A percentile compares a stretch with the other conserved stretches of the same genome.
Evolutionary conservation across 2,797 vertebrate genomes (phyloP).

Genomic region (Varecia variegata): DNA sequence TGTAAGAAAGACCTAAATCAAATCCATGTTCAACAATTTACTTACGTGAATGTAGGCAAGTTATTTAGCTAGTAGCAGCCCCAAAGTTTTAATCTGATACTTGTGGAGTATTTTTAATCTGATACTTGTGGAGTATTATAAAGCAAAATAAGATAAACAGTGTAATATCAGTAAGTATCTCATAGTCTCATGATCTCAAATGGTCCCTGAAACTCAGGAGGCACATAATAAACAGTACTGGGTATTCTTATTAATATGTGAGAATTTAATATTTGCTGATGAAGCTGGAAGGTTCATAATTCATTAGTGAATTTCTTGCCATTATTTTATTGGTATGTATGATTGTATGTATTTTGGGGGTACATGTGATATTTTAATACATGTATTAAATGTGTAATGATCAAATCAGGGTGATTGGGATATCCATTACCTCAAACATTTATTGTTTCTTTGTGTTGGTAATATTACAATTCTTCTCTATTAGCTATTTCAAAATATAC

Average conservation of each 20-base stretch:
- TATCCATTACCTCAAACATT: too few relatives aligned
- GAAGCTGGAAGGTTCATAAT: not conserved
- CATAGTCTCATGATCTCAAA: not conserved
- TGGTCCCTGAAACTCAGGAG: not conserved
- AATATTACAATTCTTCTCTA: too few relatives aligned
- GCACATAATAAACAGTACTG: not conserved
- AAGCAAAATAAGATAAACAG: not conserved
- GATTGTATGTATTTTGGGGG: too few relatives aligned
- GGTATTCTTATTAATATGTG: not conserved
- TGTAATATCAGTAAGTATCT: not conserved
- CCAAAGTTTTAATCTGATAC: not conserved
- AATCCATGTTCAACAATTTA: not conserved
- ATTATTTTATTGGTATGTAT: too few relatives aligned
- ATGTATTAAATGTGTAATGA: too few relatives aligned
- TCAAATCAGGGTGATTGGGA: too few relatives aligned
- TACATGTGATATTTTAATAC: too few relatives aligned
- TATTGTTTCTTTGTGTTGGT: too few relatives aligned
- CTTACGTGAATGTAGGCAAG: not conserved
- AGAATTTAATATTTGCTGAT: not conserved
- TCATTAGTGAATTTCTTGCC: not conserved
- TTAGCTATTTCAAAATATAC: too few relatives aligned
- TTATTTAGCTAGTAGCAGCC: not conserved
- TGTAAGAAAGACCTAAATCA: not conserved
- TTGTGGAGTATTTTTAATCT: not conserved
- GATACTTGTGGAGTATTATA: not conserved